Evolutionary conservation across 2,888 invertebrate genomes (phyloP).

Genomic region (Oxytorus armatus): DNA sequence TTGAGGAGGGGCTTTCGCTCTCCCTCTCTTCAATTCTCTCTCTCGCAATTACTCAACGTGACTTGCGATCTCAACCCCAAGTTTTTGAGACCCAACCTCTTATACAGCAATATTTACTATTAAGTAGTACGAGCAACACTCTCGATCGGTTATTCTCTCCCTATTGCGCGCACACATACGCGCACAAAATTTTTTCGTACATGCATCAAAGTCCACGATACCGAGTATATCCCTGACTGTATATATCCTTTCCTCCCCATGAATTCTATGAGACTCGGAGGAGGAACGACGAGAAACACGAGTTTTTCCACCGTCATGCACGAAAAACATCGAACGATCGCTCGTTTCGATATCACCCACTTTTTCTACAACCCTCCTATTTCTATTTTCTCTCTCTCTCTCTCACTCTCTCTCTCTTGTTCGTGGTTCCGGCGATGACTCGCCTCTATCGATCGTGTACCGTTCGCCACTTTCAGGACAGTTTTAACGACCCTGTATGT

Average conservation of each 20-base stretch:
- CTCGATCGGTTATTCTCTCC: constrained; percentile 55
- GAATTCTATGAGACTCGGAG: constrained; percentile 49
- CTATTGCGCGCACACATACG: constrained; percentile 16
- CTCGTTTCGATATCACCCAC: constrained; percentile 63
- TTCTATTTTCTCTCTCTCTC: constrained; percentile 26
- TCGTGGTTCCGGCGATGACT: constrained; percentile 53
- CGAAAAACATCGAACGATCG: constrained; percentile 61
- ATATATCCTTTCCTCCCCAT: constrained; percentile 32
- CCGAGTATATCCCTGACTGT: no score
- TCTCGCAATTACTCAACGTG: constrained; percentile 82
- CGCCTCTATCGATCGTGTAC: constrained; percentile 59
- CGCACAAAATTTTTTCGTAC: constrained; percentile 7
- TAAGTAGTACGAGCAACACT: constrained; percentile 55
- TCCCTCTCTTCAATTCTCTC: constrained; percentile 37
- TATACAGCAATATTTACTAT: constrained; percentile 35
- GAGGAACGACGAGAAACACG: constrained; percentile 51
- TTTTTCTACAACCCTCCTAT: constrained; percentile 53
- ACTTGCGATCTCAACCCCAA: constrained; percentile 82
- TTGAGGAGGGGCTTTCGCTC: constrained; percentile 44
- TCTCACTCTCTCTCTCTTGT: constrained; percentile 1
- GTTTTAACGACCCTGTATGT: constrained; percentile 39
- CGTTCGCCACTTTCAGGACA: constrained; percentile 47
- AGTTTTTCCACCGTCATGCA: constrained; percentile 58
- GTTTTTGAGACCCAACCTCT: constrained; percentile 42
- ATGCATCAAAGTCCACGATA: constrained; percentile 30